Evolutionary conservation across 2,888 invertebrate genomes (phyloP).

Genomic region (Gastracanthus pulcherrimus): DNA sequence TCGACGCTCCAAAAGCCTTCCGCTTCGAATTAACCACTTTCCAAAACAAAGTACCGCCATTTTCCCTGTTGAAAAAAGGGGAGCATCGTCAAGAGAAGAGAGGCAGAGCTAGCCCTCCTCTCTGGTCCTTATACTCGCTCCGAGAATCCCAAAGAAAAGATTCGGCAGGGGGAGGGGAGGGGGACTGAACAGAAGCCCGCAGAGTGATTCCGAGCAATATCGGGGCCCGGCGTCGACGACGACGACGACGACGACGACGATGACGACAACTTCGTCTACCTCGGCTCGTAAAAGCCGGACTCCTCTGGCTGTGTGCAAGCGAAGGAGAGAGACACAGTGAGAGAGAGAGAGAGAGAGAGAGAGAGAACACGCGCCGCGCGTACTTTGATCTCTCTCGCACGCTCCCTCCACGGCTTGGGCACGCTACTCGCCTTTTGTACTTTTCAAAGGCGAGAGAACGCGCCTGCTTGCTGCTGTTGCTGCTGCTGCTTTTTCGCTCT

Average conservation of each 20-base stretch:
- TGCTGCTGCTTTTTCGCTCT: neutral
- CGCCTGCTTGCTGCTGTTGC: conserved; percentile 33
- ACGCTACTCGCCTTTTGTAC: conserved; percentile 52
- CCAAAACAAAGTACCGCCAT: neutral
- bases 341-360: no score
- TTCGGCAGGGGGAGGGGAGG: neutral
- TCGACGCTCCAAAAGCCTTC: neutral
- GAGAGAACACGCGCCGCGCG: conserved; percentile 17
- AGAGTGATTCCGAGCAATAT: conserved; percentile 18
- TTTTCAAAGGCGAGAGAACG: conserved; percentile 43
- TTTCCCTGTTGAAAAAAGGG: neutral
- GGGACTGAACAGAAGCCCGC: neutral
- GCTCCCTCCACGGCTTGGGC: neutral
- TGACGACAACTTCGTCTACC: conserved; percentile 7
- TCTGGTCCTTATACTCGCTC: no score
- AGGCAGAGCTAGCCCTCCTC: no score
- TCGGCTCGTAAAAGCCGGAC: conserved; percentile 38
- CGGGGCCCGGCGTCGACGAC: conserved; percentile 15
- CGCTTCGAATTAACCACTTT: conserved; percentile 30
- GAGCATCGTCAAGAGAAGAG: neutral
- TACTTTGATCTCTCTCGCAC: conserved; percentile 47
- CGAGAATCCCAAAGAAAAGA: no score
- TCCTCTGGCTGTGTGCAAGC: no score
- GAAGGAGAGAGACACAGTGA: no score
- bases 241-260: conserved; percentile 4